A percentile compares a stretch with the other conserved stretches of the same genome.
Evolutionary conservation across 2,113 vertebrate species (phyloP).

Genomic region (Silurus asotus): DNA sequence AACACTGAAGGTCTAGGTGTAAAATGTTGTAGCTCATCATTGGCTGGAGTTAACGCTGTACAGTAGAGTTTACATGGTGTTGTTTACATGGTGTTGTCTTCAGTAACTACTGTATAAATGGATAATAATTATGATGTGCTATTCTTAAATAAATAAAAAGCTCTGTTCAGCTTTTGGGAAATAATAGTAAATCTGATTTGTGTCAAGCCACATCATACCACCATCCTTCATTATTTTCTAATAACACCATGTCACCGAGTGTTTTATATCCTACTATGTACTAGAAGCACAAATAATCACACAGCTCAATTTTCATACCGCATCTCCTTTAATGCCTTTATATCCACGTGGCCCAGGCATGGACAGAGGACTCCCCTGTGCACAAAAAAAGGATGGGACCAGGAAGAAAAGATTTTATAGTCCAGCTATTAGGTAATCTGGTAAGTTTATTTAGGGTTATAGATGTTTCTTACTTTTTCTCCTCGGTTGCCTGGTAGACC

Average conservation of each 20-base stretch:
- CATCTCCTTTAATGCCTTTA: conserved; percentile 83
- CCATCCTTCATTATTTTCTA: neutral
- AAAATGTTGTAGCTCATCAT: no score
- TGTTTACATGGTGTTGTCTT: neutral
- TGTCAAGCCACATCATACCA: neutral
- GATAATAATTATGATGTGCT: neutral
- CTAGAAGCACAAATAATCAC: neutral
- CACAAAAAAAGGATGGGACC: conserved; percentile 29
- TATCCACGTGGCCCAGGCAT: conserved; percentile 80
- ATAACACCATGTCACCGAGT: neutral
- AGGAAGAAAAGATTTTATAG: neutral
- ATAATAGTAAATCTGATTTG: neutral
- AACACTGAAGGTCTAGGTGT: no score
- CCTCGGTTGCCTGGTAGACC: conserved; percentile 79
- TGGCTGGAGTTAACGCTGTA: neutral
- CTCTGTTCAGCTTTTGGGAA: neutral
- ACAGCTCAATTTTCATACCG: conserved; percentile 64
- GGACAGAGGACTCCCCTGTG: conserved; percentile 76
- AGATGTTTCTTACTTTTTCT: conserved; percentile 75
- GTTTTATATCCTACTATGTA: neutral
- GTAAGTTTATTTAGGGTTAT: neutral
- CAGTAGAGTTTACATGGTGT: neutral
- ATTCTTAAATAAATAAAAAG: neutral
- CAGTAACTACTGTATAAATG: neutral
- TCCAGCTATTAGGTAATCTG: neutral